Base-by-base conservation (phyloP, 2,797 vertebrate species). In the Cynodonichthys magdalenae region DNA sequence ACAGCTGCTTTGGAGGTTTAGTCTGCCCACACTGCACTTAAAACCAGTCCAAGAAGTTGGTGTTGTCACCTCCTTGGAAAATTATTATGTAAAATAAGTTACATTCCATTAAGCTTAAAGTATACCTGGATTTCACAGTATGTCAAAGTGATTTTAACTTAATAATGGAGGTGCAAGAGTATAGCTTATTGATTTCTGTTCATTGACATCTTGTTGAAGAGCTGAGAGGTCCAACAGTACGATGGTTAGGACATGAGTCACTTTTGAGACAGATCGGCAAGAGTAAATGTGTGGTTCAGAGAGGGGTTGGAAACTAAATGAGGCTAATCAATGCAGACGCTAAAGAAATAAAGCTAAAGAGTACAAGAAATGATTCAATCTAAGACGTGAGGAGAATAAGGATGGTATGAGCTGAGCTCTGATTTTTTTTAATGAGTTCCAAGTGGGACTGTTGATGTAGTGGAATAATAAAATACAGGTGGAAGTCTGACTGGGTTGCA, bases 141-240 rank as follows among this genome's bases (percentile, higher is more conserved):
- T 15, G 49, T 31, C 46, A 20, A 27, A 31, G 28, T 19, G 34
- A 15, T 34, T 27, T 29, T 2, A n/a, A 41, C 5, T 41, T 19
- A 3, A 5, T 28, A 39, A 14, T 6, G 59, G 12, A 24, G 15
- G 15, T 0, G 9, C 27, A 24, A 41, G 45, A 57, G 52, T 39
- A 77, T 74, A 71, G 51, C 31, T 77, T 66, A 67, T 49, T 66
- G 65, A 79, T 63, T 55, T 73, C 74, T 63, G 39, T 28, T 59
- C 20, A 57, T 36, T 58, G 69, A 66, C 19, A 36, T 58, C 50
- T 41, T 69, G 31, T 17, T 31, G 20, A 34, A 34, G 31, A 10
- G 9, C 31, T 34, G 31, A 34, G n/a, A 9, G n/a, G n/a, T 46
- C 7, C 8, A 18, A 19, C 44, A 9, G 44, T 46, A 18, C 44